Evolutionary conservation across 2,113 vertebrate genomes (phyloP).

Genomic region (Cyprinodon tularosa): DNA sequence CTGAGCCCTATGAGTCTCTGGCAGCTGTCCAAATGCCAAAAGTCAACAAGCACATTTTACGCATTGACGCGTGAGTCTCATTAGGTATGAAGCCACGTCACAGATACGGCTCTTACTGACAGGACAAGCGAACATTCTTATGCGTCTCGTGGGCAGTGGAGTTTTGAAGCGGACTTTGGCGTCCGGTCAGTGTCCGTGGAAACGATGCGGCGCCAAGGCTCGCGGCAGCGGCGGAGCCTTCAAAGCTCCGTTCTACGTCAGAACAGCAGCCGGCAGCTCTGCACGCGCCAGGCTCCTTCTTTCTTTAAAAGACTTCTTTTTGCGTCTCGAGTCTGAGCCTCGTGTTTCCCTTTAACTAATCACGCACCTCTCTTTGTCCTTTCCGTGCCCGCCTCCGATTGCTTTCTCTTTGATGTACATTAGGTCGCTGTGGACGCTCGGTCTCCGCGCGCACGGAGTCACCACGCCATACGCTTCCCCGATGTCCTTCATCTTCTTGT

Average conservation of each 20-base stretch:
- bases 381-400: conserved; percentile 84
- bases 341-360: conserved; percentile 83
- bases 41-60: conserved; percentile 65
- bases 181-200: conserved; percentile 41
- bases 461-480: conserved; percentile 91
- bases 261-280: conserved; percentile 15
- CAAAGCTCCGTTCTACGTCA: conserved; percentile 14
- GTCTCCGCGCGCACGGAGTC: conserved; percentile 91
- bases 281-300: conserved; percentile 29
- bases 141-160: conserved; percentile 36
- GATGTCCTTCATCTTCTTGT: conserved; percentile 86
- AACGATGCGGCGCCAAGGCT: conserved; percentile 25
- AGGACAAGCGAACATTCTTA: conserved; percentile 62
- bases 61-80: conserved; percentile 52
- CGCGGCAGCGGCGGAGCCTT: conserved; percentile 25
- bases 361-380: conserved; percentile 92
- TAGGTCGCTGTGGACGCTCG: conserved; percentile 97
- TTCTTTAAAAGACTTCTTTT: background rate
- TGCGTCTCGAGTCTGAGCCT: background rate
- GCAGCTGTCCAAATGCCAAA: conserved; percentile 54
- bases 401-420: conserved; percentile 97
- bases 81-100: conserved; percentile 66
- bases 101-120: conserved; percentile 56
- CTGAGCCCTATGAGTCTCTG: conserved; percentile 29
- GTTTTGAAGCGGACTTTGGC: conserved; percentile 3